A percentile compares a stretch with the other conserved stretches of the same genome.
These are phyloP conservation scores for Diceros bicornis DNA, from an alignment of 2,797 vertebrate species.

Conservation along the genomic window DNA sequence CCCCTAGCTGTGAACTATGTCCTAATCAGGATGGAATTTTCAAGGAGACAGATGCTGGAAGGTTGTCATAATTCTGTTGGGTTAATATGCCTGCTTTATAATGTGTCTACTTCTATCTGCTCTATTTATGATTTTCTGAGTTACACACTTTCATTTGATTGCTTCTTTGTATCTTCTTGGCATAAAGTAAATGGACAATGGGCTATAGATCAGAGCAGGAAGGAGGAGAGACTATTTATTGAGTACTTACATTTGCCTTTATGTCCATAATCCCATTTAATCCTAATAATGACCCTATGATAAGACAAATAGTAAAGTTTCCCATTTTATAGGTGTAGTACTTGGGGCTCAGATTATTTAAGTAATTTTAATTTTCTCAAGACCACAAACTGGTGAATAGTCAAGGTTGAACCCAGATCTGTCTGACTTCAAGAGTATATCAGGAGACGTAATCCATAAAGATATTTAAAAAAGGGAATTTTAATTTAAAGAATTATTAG, in stretches of 20 bases:
- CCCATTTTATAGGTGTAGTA: not conserved
- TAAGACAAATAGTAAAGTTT: not conserved
- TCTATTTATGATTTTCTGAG: slow-evolving; percentile 39
- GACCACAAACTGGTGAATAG: not conserved
- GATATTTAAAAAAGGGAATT: slow-evolving; percentile 30
- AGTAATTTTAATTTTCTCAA: slow-evolving; percentile 31
- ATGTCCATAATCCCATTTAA: not conserved
- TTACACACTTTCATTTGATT: slow-evolving; percentile 3
- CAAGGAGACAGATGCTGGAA: slow-evolving; percentile 99
- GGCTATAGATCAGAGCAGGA: not conserved
- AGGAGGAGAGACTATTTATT: not conserved
- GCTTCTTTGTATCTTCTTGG: not conserved
- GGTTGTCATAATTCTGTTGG: slow-evolving; percentile 89
- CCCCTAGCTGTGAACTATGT: slow-evolving; percentile 98
- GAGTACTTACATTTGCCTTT: not conserved
- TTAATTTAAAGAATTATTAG: slow-evolving; percentile 56
- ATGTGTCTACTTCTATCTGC: not conserved
- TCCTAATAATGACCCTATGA: not conserved
- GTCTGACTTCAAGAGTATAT: slow-evolving; percentile 2
- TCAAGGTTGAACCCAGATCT: slow-evolving; percentile 36
- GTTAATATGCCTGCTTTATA: slow-evolving; percentile 42
- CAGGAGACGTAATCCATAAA: not conserved
- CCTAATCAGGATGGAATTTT: slow-evolving; percentile 99
- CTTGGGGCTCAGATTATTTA: not conserved
- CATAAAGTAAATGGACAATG: not conserved